Percentiles rank a stretch among this genome's conserved stretches.
These are phyloP conservation scores for Pseudopipra pipra DNA, from an alignment of 2,113 vertebrate species.

Conservation along the genomic window DNA sequence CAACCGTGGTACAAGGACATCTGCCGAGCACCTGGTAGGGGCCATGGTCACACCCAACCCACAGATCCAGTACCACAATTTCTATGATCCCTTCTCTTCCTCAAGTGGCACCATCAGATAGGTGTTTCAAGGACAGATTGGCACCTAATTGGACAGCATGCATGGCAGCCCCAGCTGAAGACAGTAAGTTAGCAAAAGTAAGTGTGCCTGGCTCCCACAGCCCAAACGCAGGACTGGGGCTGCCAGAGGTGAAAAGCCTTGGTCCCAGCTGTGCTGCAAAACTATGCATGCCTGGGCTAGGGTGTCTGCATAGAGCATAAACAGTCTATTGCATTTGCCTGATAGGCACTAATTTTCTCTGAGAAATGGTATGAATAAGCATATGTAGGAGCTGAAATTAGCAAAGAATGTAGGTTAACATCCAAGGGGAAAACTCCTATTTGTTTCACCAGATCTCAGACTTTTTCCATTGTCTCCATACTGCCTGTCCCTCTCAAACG, in stretches of 20 bases:
- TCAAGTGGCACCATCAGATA: neutral
- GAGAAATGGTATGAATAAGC: neutral
- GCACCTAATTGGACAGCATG: neutral
- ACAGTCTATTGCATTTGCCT: neutral
- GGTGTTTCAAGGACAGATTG: neutral
- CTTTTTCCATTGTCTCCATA: neutral
- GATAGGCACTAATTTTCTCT: neutral
- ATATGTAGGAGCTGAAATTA: neutral
- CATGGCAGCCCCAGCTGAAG: neutral
- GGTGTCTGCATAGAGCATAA: accelerated
- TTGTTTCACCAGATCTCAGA: neutral
- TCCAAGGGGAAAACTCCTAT: neutral
- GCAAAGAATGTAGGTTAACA: neutral
- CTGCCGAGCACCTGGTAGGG: neutral
- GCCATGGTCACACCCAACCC: neutral
- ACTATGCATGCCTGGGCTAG: accelerated
- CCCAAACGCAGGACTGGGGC: neutral
- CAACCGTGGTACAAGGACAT: neutral
- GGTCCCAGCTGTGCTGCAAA: neutral
- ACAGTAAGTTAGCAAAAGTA: neutral
- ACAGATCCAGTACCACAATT: neutral
- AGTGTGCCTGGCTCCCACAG: neutral
- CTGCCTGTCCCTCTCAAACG: accelerated
- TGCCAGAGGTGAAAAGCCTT: neutral
- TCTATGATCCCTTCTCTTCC: neutral